Evolutionary conservation across 2,797 vertebrate species (phyloP).

Genomic region (Scolopax rusticola): DNA sequence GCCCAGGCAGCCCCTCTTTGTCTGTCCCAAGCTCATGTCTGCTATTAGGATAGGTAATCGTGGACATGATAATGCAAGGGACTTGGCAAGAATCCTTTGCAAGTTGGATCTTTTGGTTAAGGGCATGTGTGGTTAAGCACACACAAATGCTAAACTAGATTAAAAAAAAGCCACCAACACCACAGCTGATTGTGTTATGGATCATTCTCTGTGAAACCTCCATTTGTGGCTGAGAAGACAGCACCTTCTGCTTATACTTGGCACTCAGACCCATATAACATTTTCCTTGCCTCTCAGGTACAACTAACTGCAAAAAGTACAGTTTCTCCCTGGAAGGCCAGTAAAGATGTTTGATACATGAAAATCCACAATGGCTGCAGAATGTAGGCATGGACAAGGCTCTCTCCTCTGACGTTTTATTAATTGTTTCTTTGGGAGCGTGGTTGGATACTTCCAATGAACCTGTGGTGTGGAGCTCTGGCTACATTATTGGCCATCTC

Average conservation of each 20-base stretch:
- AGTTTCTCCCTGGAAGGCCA: background rate
- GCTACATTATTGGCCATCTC: background rate
- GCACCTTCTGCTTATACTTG: background rate
- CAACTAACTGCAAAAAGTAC: background rate
- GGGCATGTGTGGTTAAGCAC: background rate
- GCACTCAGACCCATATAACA: accelerated
- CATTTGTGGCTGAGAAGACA: background rate
- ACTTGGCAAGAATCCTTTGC: background rate
- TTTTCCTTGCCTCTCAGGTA: background rate
- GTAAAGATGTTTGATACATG: background rate
- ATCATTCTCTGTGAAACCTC: background rate
- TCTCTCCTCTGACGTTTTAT: background rate
- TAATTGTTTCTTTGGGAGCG: background rate
- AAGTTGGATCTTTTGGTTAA: background rate
- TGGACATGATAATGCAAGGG: background rate
- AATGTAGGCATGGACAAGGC: background rate
- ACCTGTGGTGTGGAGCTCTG: background rate
- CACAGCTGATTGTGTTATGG: background rate
- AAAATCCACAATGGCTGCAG: background rate
- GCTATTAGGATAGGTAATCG: background rate
- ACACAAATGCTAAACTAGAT: background rate
- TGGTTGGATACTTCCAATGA: background rate
- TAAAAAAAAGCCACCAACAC: background rate
- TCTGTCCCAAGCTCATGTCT: background rate
- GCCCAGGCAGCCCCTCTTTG: accelerated